A percentile compares a stretch with the other conserved stretches of the same genome.
Conservation (phyloP, 2,113 vertebrate species). For the Festucalex cinctus region DNA sequence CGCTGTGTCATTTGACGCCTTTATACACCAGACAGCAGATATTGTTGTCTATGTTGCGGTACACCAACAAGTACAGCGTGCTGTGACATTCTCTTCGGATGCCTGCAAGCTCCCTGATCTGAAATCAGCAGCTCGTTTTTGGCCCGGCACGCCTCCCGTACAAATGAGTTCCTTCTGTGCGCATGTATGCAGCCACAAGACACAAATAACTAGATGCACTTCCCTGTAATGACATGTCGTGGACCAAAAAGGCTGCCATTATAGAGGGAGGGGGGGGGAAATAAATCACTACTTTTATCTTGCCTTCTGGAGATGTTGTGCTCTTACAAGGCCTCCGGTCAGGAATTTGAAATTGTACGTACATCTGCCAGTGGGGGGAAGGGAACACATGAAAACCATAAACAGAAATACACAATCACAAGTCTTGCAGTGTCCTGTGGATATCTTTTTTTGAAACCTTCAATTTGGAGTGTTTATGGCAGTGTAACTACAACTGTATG, state of each 20-base stretch:
- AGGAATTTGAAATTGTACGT: conserved; percentile 45
- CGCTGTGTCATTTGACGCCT: neutral
- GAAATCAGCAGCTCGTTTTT: conserved; percentile 48
- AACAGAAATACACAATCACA: conserved; percentile 39
- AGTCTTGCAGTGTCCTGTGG: conserved; percentile 15
- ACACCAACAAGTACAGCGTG: conserved; percentile 1
- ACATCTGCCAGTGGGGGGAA: conserved; percentile 20
- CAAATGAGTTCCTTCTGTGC: conserved; percentile 72
- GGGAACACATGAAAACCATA: conserved; percentile 9
- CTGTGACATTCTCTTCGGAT: conserved; percentile 31
- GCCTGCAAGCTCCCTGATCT: conserved; percentile 50
- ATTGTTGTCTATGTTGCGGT: conserved; percentile 10
- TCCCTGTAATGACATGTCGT: conserved; percentile 72
- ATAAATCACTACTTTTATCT: conserved; percentile 65
- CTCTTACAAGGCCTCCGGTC: conserved; percentile 47
- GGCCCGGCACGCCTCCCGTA: conserved; percentile 60
- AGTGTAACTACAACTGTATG: conserved; percentile 47
- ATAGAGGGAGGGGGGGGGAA: conserved; percentile 47
- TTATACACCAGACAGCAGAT: neutral
- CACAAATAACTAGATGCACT: conserved; percentile 73
- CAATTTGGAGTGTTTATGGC: conserved; percentile 44
- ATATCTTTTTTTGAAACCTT: conserved; percentile 39
- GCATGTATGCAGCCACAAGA: conserved; percentile 73
- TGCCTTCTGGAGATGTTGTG: conserved; percentile 52
- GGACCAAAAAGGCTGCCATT: conserved; percentile 69